Conservation (phyloP, 2,888 invertebrate genomes). For the Norana najaformis region DNA sequence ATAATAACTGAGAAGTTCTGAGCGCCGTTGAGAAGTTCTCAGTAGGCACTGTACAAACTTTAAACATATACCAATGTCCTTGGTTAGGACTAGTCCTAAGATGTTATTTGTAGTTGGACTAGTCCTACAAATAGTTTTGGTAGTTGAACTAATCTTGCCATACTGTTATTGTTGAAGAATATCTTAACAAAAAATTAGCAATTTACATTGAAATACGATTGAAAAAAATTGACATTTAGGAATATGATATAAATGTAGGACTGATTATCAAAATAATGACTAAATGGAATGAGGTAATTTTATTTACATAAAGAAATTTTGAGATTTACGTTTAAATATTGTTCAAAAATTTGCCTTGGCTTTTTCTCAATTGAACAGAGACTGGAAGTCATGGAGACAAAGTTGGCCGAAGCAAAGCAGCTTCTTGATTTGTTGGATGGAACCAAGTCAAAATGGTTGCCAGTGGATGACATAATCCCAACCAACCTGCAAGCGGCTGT, state of each 20-base stretch:
- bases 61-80: no score
- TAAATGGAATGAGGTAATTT: not conserved
- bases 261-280: not conserved
- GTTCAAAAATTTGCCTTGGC: not conserved
- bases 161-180: no score
- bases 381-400: not conserved
- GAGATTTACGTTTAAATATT: not conserved
- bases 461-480: not conserved
- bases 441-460: not conserved
- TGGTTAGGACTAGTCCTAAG: no score
- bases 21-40: no score
- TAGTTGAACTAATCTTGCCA: no score
- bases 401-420: constrained; percentile 9
- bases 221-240: not conserved
- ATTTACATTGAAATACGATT: no score
- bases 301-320: not conserved
- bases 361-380: not conserved
- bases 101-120: no score
- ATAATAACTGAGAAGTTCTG: no score
- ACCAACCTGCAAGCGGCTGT: not conserved
- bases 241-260: not conserved
- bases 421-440: not conserved
- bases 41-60: no score
- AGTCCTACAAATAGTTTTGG: no score
- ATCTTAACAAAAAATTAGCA: no score